Evolutionary conservation across 2,113 vertebrate genomes (phyloP).

Genomic region (Myrmophylax atrothorax): DNA sequence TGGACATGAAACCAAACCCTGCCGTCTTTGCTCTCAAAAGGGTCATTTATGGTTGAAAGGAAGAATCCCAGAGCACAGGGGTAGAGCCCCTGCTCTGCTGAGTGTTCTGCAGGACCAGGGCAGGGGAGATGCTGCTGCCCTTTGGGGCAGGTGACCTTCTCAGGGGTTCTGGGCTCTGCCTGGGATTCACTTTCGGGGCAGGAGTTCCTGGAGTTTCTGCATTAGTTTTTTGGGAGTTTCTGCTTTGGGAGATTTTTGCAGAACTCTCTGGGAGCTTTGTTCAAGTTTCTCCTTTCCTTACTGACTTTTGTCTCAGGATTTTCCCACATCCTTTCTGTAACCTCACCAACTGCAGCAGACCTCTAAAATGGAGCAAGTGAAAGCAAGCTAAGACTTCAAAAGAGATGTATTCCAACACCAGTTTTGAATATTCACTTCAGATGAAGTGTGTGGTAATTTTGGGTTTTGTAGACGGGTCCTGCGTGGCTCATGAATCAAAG

Average conservation of each 20-base stretch:
- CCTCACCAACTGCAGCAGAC: background rate
- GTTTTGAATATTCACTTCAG: background rate
- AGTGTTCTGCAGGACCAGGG: background rate
- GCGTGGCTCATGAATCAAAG: slow-evolving; percentile 58
- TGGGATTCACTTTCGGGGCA: background rate
- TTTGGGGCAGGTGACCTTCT: background rate
- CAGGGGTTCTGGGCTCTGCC: background rate
- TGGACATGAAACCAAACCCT: background rate
- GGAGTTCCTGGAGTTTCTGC: background rate
- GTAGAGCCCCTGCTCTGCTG: background rate
- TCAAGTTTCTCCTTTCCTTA: background rate
- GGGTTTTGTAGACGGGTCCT: background rate
- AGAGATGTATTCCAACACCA: background rate
- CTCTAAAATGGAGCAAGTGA: background rate
- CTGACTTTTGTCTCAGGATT: background rate
- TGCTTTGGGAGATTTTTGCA: background rate
- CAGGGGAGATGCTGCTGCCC: background rate
- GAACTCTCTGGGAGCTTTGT: background rate
- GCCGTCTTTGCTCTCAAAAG: background rate
- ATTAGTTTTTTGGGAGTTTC: background rate
- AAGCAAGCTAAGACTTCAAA: background rate
- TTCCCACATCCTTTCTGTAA: background rate
- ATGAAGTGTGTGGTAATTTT: background rate
- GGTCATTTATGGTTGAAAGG: background rate
- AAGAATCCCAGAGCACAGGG: background rate